These are phyloP conservation scores for Trogon melanurus DNA, from an alignment of 2,113 vertebrate genomes.

Conservation along the genomic window DNA sequence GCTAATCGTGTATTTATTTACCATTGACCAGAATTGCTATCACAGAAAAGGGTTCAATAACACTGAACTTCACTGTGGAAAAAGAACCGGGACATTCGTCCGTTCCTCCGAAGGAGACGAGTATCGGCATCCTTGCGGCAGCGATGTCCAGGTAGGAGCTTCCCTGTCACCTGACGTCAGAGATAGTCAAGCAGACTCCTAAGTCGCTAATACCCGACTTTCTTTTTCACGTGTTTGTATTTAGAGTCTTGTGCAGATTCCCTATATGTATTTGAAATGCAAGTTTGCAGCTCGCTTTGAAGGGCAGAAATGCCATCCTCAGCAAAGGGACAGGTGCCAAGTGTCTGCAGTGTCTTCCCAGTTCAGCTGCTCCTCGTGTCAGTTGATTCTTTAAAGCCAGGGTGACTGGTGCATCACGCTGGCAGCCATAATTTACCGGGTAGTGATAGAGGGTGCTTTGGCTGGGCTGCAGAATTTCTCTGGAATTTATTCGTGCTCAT, in stretches of 20 bases:
- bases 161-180: neutral
- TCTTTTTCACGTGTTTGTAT: neutral
- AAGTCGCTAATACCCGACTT: neutral
- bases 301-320: neutral
- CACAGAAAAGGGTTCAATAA: constrained; percentile 88
- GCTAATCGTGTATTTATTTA: neutral
- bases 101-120: constrained; percentile 85
- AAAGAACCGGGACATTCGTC: constrained; percentile 87
- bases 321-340: neutral
- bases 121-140: constrained; percentile 91
- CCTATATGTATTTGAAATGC: neutral
- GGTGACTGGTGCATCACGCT: neutral
- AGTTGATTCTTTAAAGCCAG: neutral
- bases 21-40: constrained; percentile 77
- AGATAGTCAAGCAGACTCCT: neutral
- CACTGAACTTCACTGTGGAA: constrained; percentile 84
- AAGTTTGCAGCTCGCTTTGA: neutral
- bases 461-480: neutral
- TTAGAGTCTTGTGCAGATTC: neutral
- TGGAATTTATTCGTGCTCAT: neutral
- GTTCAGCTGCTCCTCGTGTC: neutral
- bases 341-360: neutral
- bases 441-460: neutral
- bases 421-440: neutral
- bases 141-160: constrained; percentile 85